Percentiles rank a stretch among this genome's conserved stretches.
Conservation (phyloP, 2,888 invertebrate genomes). For the Sarcophaga subvicina region DNA sequence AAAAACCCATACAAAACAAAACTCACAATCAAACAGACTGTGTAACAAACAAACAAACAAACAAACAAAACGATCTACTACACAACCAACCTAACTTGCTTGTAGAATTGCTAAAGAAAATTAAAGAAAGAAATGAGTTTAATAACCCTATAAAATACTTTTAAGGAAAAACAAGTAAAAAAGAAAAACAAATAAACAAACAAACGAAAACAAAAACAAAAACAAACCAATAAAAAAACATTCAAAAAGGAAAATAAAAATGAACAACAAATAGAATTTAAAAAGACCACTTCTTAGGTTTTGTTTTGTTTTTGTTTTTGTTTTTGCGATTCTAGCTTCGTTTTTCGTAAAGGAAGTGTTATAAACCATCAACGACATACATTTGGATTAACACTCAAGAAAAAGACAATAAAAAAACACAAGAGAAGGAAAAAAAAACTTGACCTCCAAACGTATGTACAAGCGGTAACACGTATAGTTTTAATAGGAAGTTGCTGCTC, state of each 20-base stretch:
- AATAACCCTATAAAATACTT: slow-evolving; percentile 68
- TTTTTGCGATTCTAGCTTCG: neutral
- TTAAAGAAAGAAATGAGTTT: slow-evolving; percentile 55
- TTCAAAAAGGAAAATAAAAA: slow-evolving; percentile 2
- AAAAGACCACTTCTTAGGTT: slow-evolving; percentile 18
- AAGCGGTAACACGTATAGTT: neutral
- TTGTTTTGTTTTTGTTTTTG: neutral
- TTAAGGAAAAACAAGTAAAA: slow-evolving; percentile 33
- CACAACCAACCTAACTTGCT: slow-evolving; percentile 11
- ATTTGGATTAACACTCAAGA: slow-evolving; percentile 40
- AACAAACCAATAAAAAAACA: neutral
- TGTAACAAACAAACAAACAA: slow-evolving; percentile 25
- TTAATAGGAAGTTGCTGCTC: neutral
- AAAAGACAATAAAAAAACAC: neutral
- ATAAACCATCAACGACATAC: slow-evolving; percentile 54
- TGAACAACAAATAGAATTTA: slow-evolving; percentile 31
- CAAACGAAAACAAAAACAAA: too few relatives aligned
- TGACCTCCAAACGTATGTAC: slow-evolving; percentile 25
- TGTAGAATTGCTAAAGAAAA: neutral
- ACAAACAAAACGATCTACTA: slow-evolving; percentile 14
- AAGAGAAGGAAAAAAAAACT: neutral
- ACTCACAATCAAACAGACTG: slow-evolving; percentile 35
- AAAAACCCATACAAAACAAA: neutral
- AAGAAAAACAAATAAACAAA: neutral
- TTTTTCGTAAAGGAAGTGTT: slow-evolving; percentile 48